Evolutionary conservation across 2,797 vertebrate genomes (phyloP).

Genomic region (Sebastes taczanowskii): DNA sequence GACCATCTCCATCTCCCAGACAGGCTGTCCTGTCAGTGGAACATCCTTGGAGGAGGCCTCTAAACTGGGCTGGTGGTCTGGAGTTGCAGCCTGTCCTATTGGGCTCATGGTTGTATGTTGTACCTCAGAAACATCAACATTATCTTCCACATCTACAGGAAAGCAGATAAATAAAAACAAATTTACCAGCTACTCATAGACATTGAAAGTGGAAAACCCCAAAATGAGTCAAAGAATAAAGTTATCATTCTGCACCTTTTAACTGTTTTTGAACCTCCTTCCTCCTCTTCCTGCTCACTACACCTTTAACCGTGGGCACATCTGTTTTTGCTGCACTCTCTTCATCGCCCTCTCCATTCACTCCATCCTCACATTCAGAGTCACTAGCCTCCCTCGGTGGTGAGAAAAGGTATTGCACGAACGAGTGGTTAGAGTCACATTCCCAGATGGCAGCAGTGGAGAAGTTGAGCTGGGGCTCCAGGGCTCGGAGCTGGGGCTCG

Average conservation of each 20-base stretch:
- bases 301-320: not conserved
- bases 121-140: constrained; percentile 45
- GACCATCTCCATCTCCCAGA: constrained; percentile 79
- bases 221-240: not conserved
- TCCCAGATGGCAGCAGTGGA: constrained; percentile 89
- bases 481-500: constrained; percentile 86
- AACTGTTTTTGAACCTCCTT: constrained; percentile 46
- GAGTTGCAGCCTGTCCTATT: constrained; percentile 22
- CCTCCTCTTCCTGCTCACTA: constrained; percentile 46
- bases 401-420: constrained; percentile 88
- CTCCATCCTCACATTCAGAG: constrained; percentile 79
- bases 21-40: constrained; percentile 47
- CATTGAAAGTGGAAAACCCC: not conserved
- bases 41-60: constrained; percentile 37
- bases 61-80: constrained; percentile 39
- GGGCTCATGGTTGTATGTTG: constrained; percentile 12
- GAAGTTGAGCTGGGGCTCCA: constrained; percentile 83
- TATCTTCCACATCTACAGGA: constrained; percentile 61
- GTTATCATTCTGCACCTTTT: constrained; percentile 53
- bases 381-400: constrained; percentile 82
- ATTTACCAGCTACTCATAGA: not conserved
- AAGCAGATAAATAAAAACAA: not conserved
- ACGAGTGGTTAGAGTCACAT: constrained; percentile 88
- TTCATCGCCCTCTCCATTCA: constrained; percentile 24
- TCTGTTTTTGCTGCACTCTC: not conserved